A percentile compares a stretch with the other conserved stretches of the same genome.
Evolutionary conservation across 2,888 invertebrate genomes (phyloP).

Genomic region (Drosophila nigritarsus): DNA sequence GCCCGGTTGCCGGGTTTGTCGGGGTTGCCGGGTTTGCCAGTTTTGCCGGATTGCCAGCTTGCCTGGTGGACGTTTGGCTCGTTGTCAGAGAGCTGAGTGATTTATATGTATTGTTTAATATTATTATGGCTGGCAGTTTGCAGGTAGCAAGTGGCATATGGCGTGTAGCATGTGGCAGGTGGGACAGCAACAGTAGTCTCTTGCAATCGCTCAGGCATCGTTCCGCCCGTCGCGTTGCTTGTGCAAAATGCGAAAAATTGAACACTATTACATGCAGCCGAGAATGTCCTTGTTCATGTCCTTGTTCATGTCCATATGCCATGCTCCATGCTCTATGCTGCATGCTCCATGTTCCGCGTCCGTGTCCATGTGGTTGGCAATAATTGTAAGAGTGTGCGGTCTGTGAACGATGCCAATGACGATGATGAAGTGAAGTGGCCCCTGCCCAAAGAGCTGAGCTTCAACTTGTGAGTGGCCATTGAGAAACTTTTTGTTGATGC

Average conservation of each 20-base stretch:
- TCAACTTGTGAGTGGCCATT: constrained; percentile 45
- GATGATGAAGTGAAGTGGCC: constrained; percentile 63
- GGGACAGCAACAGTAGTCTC: constrained; percentile 29
- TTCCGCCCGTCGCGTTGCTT: constrained; percentile 63
- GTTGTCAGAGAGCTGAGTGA: constrained; percentile 76
- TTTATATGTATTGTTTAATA: constrained; percentile 80
- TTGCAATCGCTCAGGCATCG: constrained; percentile 42
- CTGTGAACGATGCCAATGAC: constrained; percentile 56
- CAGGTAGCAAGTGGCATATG: constrained; percentile 27
- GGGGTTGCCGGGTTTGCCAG: constrained; percentile 12
- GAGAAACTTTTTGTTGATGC: constrained; percentile 33
- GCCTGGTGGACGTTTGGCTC: constrained; percentile 39
- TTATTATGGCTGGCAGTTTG: constrained; percentile 76
- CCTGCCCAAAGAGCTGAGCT: constrained; percentile 14
- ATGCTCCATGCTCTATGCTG: constrained; percentile 32
- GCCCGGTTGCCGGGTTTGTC: constrained; percentile 12
- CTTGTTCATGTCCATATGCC: constrained; percentile 35
- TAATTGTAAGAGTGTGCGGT: constrained; percentile 76
- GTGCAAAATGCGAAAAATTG: constrained; percentile 80
- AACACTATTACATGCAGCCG: constrained; percentile 71
- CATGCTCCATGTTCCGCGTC: constrained; percentile 20
- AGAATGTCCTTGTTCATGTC: constrained; percentile 44
- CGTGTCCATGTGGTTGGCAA: constrained; percentile 73
- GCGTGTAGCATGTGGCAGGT: constrained; percentile 18
- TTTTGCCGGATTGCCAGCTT: constrained; percentile 1